Evolutionary conservation across 2,888 invertebrate genomes (phyloP), one percentile per base, ranked within the genome.

Genomic region (Drosophila siamana): DNA sequence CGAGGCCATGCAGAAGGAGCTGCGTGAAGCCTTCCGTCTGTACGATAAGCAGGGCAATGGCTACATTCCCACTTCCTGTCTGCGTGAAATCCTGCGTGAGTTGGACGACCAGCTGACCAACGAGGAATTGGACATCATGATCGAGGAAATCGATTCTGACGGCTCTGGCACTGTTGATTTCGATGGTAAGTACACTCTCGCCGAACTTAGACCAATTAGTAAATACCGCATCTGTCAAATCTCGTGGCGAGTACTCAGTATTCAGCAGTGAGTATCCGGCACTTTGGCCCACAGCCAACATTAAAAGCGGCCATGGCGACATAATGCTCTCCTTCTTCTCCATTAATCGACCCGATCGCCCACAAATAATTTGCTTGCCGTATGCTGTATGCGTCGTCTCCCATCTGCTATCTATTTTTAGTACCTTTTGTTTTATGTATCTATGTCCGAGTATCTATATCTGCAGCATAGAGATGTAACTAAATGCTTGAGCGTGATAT

Each of bases 111-210:
- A 98, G 93, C 94, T 99, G 81, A 98, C 98, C 66, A 96, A 98
- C 78, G 96, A 97, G 77, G 98, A 98, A 92, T 95, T 99, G 91
- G 98, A 98, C 90, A 97, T 96, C 93, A 98, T 99, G 96, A 98
- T 99, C 92, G 97, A 97, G 92, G 99, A 99, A 94, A 98, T 99
- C 90, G 99, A 99, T 93, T 97, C 98, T 51, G 99, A 99, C 93
- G 98, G 98, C 90, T 98, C 98, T 87, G 99, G 99, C 90, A 99
- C 99, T 80, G 99, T 99, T 87, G 99, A 99, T 93, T 99, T 99
- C 92, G 98, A 99, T 94, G 98, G 98, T 98, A 93, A 93, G 93
- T 89, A 26, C 6, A 26, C 6, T 6, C 28, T 2, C 59, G 22
- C 9, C 19, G 15, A 36, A 51, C 48, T 38, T 6, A 8, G 43